A percentile compares a stretch with the other conserved stretches of the same genome.
phyloP scores from a whole-genome alignment of 2,113 vertebrate genomes.

The Rallus limicola region DNA sequence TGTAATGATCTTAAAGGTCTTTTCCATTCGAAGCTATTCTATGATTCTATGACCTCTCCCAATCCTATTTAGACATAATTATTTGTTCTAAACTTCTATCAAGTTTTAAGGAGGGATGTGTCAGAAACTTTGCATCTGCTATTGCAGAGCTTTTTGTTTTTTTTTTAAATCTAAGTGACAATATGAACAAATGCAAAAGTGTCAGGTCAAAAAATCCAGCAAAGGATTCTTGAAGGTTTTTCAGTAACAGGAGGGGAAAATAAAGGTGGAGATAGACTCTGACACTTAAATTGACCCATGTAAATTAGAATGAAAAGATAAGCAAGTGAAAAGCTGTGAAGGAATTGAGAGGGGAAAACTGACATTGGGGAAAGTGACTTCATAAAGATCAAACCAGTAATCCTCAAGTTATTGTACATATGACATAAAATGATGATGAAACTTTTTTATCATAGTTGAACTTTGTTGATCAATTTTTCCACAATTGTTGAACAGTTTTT shows the following conservation, averaged over 20 bases:
- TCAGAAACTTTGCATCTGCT: background rate
- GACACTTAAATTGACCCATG: background rate
- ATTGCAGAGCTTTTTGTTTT: background rate
- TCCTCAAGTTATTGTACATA: background rate
- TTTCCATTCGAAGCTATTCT: no score
- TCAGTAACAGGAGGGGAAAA: background rate
- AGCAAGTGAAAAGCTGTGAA: background rate
- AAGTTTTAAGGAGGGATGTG: background rate
- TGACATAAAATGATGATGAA: background rate
- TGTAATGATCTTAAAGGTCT: no score
- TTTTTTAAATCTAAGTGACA: background rate
- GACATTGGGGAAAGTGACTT: background rate
- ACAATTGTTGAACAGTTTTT: background rate
- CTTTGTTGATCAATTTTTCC: no score
- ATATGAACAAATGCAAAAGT: fast-evolving
- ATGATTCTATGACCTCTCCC: background rate
- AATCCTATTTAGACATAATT: background rate
- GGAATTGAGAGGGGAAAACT: background rate
- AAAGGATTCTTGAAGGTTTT: background rate
- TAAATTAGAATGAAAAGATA: background rate
- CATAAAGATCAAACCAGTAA: background rate
- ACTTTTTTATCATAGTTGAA: background rate
- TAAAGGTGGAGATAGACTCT: background rate
- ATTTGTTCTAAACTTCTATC: background rate
- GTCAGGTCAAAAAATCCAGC: background rate